Percentiles rank a stretch among this genome's conserved stretches.
phyloP scores from a whole-genome alignment of 1,140 invertebrate genomes.

The Drosophila ambigua region DNA sequence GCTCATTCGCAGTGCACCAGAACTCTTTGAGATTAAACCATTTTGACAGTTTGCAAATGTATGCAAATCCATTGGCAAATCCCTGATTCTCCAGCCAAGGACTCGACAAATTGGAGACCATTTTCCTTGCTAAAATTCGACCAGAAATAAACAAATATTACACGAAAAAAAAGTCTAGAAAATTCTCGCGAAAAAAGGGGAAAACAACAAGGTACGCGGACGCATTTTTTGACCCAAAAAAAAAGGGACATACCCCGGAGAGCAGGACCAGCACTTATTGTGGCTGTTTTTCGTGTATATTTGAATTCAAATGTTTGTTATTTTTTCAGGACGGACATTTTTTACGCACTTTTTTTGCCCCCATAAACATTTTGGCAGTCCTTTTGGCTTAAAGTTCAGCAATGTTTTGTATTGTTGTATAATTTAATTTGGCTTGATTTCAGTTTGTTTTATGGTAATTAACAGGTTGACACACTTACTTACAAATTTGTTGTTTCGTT shows the following conservation, averaged over 20 bases:
- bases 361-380: conserved; percentile 36
- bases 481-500: conserved; percentile 12
- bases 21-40: conserved; percentile 33
- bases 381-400: conserved; percentile 2
- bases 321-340: conserved; percentile 48
- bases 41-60: conserved; percentile 26
- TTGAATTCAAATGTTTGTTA: conserved; percentile 79
- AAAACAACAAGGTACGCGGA: conserved; percentile 44
- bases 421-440: conserved; percentile 37
- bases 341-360: conserved; percentile 20
- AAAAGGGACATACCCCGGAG: conserved; percentile 52
- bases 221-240: conserved; percentile 78
- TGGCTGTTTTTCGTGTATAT: conserved; percentile 59
- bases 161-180: conserved; percentile 30
- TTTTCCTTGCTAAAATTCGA: conserved; percentile 32
- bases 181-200: conserved; percentile 15
- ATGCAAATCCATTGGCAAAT: conserved; percentile 36
- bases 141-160: conserved; percentile 41
- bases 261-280: conserved; percentile 10
- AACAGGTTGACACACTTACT: conserved; percentile 46
- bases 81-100: conserved; percentile 39
- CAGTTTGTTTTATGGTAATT: conserved; percentile 55
- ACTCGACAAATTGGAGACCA: conserved; percentile 37
- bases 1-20: conserved; percentile 5
- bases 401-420: conserved; percentile 29